phyloP scores from a whole-genome alignment of 2,888 invertebrate genomes.

The Mythimna loreyi region DNA sequence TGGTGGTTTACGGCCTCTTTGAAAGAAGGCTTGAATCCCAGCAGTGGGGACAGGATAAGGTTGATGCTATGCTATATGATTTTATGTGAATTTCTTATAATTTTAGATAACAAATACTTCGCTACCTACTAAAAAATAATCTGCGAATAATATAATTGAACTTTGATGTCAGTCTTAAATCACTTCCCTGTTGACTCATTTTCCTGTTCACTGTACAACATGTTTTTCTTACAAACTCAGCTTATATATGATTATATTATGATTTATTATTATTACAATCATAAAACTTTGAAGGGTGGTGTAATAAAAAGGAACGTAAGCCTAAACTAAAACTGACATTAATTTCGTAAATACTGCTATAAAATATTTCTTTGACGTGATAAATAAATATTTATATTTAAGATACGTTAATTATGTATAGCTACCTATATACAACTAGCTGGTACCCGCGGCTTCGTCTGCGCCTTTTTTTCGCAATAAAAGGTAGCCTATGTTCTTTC shows the following conservation, averaged over 20 bases:
- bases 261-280: slow-evolving; percentile 58
- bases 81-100: neutral
- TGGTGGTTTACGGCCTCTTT: no score
- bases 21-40: no score
- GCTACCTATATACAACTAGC: neutral
- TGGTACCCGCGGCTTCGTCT: no score
- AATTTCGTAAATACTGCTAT: slow-evolving; percentile 23
- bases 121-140: neutral
- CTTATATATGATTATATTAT: slow-evolving; percentile 55
- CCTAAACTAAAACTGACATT: slow-evolving; percentile 50
- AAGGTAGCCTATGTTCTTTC: no score
- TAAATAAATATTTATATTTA: slow-evolving; percentile 40
- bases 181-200: slow-evolving; percentile 17
- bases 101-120: neutral
- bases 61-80: no score
- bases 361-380: neutral
- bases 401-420: neutral
- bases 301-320: slow-evolving; percentile 48
- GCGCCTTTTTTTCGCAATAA: no score
- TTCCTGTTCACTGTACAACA: slow-evolving; percentile 20
- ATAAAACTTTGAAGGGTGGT: slow-evolving; percentile 51
- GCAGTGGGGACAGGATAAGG: no score
- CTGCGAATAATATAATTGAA: neutral
- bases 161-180: slow-evolving; percentile 4
- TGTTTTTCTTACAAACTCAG: slow-evolving; percentile 32